Percentiles rank a stretch among this genome's conserved stretches.
Evolutionary conservation across 2,888 invertebrate species (phyloP).

Genomic region (Tetranychus piercei): DNA sequence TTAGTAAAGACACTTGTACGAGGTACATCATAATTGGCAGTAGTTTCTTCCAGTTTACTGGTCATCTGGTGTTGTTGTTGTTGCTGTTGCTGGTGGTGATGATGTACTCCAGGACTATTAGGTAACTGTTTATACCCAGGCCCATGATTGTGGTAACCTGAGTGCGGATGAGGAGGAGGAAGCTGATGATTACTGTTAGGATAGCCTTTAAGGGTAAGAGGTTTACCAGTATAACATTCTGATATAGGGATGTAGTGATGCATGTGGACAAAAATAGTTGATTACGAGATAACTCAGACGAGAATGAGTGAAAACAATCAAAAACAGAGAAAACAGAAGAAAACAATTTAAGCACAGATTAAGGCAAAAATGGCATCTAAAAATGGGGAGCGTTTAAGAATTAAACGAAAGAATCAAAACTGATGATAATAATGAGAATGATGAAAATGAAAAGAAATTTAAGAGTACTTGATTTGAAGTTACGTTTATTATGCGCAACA

Average conservation of each 20-base stretch:
- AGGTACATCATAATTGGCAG: constrained; percentile 9
- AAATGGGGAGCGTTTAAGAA: background rate
- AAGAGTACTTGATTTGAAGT: too few species aligned
- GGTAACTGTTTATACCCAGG: constrained; percentile 19
- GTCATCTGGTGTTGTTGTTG: background rate
- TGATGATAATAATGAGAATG: too few species aligned
- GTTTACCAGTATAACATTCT: constrained; percentile 63
- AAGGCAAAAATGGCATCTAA: too few species aligned
- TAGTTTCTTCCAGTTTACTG: background rate
- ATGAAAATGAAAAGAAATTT: too few species aligned
- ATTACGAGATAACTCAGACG: background rate
- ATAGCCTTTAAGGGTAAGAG: constrained; percentile 16
- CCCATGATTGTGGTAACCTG: background rate
- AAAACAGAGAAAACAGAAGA: too few species aligned
- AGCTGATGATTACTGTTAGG: background rate
- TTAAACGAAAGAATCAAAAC: too few species aligned
- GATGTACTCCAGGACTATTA: constrained; percentile 16
- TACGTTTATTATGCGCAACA: too few species aligned
- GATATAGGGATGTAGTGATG: constrained; percentile 66
- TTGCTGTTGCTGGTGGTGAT: background rate
- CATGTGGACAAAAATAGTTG: background rate
- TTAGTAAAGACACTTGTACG: constrained; percentile 25
- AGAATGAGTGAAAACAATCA: too few species aligned
- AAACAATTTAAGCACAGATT: too few species aligned
- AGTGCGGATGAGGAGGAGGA: constrained; percentile 4